Percentiles rank a stretch among this genome's conserved stretches.
These are phyloP conservation scores for Trochalopteron elliotii DNA, from an alignment of 2,113 vertebrate species.

Conservation along the genomic window DNA sequence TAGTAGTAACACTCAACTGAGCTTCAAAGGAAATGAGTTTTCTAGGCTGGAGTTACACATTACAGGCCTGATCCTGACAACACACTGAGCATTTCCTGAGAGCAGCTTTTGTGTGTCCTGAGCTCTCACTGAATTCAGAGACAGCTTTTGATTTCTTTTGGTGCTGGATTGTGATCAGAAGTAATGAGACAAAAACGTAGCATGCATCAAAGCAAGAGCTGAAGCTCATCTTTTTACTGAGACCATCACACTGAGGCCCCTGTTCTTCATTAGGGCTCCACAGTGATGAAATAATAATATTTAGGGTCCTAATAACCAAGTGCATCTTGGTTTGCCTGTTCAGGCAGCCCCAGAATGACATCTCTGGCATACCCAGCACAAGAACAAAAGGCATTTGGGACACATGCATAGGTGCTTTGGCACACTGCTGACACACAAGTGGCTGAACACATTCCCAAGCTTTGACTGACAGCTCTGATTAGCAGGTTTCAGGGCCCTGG, in stretches of 20 bases:
- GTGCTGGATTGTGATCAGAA: slow-evolving; percentile 26
- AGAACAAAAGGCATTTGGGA: background rate
- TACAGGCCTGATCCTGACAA: slow-evolving; percentile 53
- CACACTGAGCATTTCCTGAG: background rate
- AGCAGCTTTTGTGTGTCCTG: slow-evolving; percentile 10
- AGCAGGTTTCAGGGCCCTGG: background rate
- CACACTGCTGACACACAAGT: background rate
- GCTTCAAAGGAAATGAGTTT: slow-evolving; percentile 59
- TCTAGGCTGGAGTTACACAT: slow-evolving; percentile 39
- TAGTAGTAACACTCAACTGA: slow-evolving; percentile 19
- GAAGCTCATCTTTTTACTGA: background rate
- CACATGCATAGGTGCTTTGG: background rate
- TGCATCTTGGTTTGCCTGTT: background rate
- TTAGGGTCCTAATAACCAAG: background rate
- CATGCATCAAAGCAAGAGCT: background rate
- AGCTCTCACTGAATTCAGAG: background rate
- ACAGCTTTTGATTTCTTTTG: slow-evolving; percentile 29
- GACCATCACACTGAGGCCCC: background rate
- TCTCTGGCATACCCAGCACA: background rate
- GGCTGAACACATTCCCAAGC: background rate
- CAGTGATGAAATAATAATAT: background rate
- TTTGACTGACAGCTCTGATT: background rate
- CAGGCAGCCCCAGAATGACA: background rate
- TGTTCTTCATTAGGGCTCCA: fast-evolving
- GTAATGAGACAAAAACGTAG: background rate